phyloP scores from a whole-genome alignment of 2,797 vertebrate genomes.

The Caiman crocodilus region DNA sequence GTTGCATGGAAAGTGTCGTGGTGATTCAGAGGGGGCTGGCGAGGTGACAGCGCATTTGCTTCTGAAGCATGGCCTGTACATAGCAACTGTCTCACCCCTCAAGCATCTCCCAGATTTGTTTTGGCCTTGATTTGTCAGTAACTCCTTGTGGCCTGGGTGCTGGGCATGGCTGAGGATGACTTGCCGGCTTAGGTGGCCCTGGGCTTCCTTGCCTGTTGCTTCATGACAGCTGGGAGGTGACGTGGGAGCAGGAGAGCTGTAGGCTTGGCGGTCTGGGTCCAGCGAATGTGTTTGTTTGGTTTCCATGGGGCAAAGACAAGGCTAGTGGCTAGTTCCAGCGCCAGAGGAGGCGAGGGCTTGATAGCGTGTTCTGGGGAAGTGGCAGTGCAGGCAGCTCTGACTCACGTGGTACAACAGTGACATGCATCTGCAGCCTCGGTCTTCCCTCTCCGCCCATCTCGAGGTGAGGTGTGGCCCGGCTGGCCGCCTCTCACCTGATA shows the following conservation, averaged over 20 bases:
- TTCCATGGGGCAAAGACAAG: slow-evolving; percentile 34
- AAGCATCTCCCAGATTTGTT: neutral
- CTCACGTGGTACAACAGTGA: neutral
- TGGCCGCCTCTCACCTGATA: accelerated
- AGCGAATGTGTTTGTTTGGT: slow-evolving; percentile 22
- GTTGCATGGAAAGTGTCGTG: neutral
- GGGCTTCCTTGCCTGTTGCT: neutral
- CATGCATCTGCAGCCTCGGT: neutral
- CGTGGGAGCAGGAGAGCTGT: neutral
- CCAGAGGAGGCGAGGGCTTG: neutral
- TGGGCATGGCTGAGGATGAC: neutral
- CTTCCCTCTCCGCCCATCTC: neutral
- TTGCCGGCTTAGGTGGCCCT: neutral
- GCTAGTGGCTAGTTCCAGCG: neutral
- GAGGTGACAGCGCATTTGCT: neutral
- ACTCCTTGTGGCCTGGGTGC: neutral
- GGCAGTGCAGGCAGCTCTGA: neutral
- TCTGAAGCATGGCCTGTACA: neutral
- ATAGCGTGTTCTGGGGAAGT: neutral
- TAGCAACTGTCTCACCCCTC: neutral
- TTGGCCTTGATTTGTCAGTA: neutral
- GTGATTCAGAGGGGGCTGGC: neutral
- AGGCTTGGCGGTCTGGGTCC: neutral
- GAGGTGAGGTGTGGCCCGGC: neutral
- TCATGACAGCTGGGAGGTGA: neutral